These are phyloP conservation scores for Peromyscus aztecus DNA, from an alignment of 2,797 vertebrate species.

Conservation along the genomic window DNA sequence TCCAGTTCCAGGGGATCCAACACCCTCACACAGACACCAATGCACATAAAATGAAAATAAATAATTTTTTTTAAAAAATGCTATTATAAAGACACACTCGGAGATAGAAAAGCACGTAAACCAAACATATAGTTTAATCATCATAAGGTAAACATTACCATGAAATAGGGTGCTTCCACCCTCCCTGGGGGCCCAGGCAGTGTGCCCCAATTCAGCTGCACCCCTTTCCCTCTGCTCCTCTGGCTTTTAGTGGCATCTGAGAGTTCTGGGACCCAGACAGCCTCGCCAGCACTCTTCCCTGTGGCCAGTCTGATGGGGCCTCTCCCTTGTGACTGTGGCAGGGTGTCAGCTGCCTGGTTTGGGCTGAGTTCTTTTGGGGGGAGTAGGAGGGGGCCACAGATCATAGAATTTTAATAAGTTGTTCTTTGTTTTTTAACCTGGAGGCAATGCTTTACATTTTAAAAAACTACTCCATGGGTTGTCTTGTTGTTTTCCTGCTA, in stretches of 20 bases:
- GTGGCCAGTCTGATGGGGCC: neutral
- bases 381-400: neutral
- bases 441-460: neutral
- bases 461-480: neutral
- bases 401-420: neutral
- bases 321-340: neutral
- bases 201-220: neutral
- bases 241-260: neutral
- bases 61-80: neutral
- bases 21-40: no score
- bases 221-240: neutral
- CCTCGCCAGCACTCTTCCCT: neutral
- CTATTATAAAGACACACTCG: neutral
- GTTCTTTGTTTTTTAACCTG: neutral
- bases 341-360: neutral
- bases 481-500: neutral
- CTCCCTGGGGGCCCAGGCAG: neutral
- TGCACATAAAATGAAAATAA: no score
- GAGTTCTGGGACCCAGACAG: neutral
- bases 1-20: no score
- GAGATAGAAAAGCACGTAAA: conserved; percentile 8
- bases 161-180: neutral
- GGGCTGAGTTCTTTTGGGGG: no score
- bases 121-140: conserved; percentile 3
- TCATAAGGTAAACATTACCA: neutral